These are phyloP conservation scores for Notiomystis cincta DNA, from an alignment of 2,113 vertebrate genomes.

Conservation along the genomic window DNA sequence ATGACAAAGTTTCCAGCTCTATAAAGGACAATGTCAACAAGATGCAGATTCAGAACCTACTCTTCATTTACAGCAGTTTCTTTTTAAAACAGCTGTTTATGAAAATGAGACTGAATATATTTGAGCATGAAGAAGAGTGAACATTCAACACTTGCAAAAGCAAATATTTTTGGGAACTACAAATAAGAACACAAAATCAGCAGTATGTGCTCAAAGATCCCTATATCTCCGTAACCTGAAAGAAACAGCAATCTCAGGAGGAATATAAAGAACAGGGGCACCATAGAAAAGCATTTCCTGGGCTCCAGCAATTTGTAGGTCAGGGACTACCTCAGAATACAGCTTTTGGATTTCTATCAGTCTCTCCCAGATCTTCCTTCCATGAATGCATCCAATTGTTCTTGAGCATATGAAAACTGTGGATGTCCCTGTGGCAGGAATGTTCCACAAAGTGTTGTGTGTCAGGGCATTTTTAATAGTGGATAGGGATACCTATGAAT, in stretches of 20 bases:
- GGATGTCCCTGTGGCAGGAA: neutral
- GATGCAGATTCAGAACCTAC: neutral
- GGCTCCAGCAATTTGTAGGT: neutral
- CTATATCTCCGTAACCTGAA: neutral
- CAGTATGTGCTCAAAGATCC: rapidly evolving
- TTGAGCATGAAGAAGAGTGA: neutral
- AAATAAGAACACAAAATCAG: neutral
- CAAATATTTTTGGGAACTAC: neutral
- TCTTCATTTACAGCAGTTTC: neutral
- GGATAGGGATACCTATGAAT: neutral
- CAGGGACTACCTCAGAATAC: neutral
- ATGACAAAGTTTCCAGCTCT: neutral
- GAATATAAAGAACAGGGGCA: neutral
- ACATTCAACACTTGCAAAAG: neutral
- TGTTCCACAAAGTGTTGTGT: neutral
- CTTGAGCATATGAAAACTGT: neutral
- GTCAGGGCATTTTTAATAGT: neutral
- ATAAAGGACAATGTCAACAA: neutral
- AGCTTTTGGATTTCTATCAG: neutral
- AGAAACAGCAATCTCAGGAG: neutral
- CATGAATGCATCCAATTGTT: neutral
- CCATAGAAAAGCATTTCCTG: neutral
- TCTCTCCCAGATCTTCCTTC: neutral
- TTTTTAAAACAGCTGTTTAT: neutral
- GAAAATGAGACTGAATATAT: neutral